Evolutionary conservation across 2,888 invertebrate genomes (phyloP), one percentile per base, ranked within the genome.

Genomic region (Melinopterus prodromus): DNA sequence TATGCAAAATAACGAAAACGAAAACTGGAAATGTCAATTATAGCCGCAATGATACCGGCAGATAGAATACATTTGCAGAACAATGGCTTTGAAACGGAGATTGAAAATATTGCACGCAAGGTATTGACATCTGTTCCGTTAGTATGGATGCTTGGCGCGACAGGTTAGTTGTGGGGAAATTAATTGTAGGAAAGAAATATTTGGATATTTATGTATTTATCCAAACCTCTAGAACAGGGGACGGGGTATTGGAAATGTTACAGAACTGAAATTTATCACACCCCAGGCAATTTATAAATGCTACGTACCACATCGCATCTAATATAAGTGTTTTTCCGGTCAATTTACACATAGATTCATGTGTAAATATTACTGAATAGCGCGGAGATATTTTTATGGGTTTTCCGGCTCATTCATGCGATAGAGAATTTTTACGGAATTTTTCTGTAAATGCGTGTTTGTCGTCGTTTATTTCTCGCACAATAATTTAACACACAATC

Each of bases 351-450:
- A 35, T n/a, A 37, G 37, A 35, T 7, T 35, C n/a, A 74, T 37
- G 74, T 74, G 74, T 74, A 74, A 74, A 74, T 74, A 74, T 74
- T 74, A 74, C n/a, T n/a, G 36, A 74, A 35, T 74, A 36, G 36
- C 37, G 35, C 74, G 74, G 74, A 74, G 74, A 74, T 36, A 74
- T 74, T 74, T 36, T 74, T 36, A 74, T 74, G 35, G 74, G 74
- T 74, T 74, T 74, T 36, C 74, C 35, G 74, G 35, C 35, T 74
- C 36, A 74, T 4, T n/a, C 5, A 71, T 16, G 2, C 71, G 12
- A 16, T 3, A 1, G 3, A 26, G 26, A 16, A 71, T 35, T n/a
- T 71, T 53, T 71, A 71, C 72, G 72, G 72, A 26, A 26, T 74
- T 74, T 74, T 74, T 74, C 53, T 53, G 35, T 0, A 15, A 74